phyloP scores from a whole-genome alignment of 2,888 invertebrate species.

The Parnassius smintheus region DNA sequence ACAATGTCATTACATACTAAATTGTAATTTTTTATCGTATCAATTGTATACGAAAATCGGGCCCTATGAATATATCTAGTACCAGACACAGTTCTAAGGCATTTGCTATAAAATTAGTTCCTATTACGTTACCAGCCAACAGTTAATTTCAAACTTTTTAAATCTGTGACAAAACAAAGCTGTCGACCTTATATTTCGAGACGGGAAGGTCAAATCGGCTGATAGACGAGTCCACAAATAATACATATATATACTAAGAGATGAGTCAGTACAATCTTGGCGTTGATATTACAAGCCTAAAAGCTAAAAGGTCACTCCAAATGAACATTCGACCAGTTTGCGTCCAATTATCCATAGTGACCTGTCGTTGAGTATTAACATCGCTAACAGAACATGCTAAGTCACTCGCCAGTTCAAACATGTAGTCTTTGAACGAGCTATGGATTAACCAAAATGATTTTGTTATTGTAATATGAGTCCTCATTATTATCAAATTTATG shows the following conservation, averaged over 20 bases:
- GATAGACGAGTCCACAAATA: slow-evolving; percentile 18
- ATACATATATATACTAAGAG: no score
- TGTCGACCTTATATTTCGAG: slow-evolving; percentile 15
- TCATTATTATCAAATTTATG: no score
- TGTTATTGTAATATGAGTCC: background rate
- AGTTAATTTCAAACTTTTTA: slow-evolving; percentile 31
- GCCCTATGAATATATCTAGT: no score
- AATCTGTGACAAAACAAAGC: slow-evolving; percentile 10
- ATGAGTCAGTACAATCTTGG: slow-evolving; percentile 26
- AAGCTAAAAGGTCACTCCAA: slow-evolving; percentile 31
- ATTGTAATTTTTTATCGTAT: no score
- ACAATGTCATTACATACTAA: background rate
- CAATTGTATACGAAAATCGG: no score
- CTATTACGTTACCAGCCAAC: background rate
- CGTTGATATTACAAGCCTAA: slow-evolving; percentile 28
- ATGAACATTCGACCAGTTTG: slow-evolving; percentile 38
- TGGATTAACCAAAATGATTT: background rate
- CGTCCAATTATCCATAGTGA: slow-evolving; percentile 49
- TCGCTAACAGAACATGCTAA: slow-evolving; percentile 28
- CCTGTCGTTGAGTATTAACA: slow-evolving; percentile 32
- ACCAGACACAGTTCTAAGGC: no score
- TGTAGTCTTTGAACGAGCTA: slow-evolving; percentile 2
- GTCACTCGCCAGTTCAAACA: slow-evolving; percentile 24
- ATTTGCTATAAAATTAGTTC: no score
- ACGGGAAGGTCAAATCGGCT: slow-evolving; percentile 28